Base-by-base conservation (phyloP, 2,888 invertebrate genomes). In the Sepiola atlantica region DNA sequence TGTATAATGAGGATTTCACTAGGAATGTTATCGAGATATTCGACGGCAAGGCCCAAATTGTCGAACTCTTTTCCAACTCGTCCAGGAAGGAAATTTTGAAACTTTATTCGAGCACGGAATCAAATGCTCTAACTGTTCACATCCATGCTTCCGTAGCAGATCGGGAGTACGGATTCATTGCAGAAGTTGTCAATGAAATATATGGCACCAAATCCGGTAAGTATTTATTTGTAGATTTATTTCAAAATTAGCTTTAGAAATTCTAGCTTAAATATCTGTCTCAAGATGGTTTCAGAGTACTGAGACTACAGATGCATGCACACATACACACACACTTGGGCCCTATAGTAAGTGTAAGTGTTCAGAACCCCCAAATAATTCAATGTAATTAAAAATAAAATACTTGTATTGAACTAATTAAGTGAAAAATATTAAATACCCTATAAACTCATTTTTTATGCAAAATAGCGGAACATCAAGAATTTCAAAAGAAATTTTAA, bases 61-160 rank as follows among this genome's bases (percentile, higher is more conserved):
- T 94, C 32, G 95, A 96, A 61, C 95, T 97, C 28, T 95, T 95
- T 12, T 95, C 96, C 10, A 96, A 97, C 94, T 96, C 96, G 91
- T 95, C 96, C 12, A 93, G 95, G 20, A 94, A 94, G 8, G 96
- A 96, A 28, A 94, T 96, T 12, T 95, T 95, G 32, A 94, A 94
- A 21, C 95, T 96, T 24, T 97, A 96, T 94, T 97, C 97, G 35
- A 95, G 95, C 10, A 55, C 32, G 18, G 93, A 91, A 54, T 95
- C 95, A n/a, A 95, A 96, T 94, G 95, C 96, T 0, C 95, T 99
- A 95, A 99, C 99, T 96, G 98, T 99, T 0, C 98, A 99, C 96
- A 97, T 99, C 35, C 99, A 99, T 96, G 99, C 99, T 0, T 99
- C 99, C 96, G 99, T 99, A 54, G 99, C 99, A 0, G 99, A 99